Evolutionary conservation across 2,797 vertebrate genomes (phyloP), one percentile per base, ranked within the genome.

Genomic region (Anniella stebbinsi): DNA sequence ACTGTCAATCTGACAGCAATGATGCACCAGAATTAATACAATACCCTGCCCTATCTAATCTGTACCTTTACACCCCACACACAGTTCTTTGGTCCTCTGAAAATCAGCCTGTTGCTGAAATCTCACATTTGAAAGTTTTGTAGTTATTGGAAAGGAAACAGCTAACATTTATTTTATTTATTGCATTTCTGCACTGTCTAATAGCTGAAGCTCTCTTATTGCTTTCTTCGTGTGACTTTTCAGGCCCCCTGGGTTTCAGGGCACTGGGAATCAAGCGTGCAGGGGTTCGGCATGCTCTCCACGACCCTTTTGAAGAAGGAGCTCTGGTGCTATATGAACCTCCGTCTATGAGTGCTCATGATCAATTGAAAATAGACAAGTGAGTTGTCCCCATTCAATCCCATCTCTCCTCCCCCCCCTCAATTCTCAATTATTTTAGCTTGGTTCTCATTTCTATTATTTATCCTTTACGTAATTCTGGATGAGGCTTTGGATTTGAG

Each of bases 331-430:
- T 99, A 10, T 99, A 98, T 0, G 98, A 99, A 90, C 99, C 99
- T 28, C 98, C 98, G 0, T 92, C 60, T 9, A 95, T 99, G 83
- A 98, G 98, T 2, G 96, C 97, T 92, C 99, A 99, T 15, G 98
- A 99, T 84, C 98, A 98, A 88, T 97, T 99, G 95, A 99, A 99
- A 97, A 97, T 98, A 88, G 98, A 99, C 94, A 99, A 99, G 99
- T 99, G 96, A 93, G 98, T 98, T 77, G 91, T 48, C 30, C 92
- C 25, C 90, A 84, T 86, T 67, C 3, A n/a, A 69, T 45, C 45
- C 45, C 45, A 45, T 45, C 45, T 6, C 45, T 3, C 6, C 6
- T 9, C 12, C 38, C 3, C 2, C 38, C 7, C 28, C 45, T 15
- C 3, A 1, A 54, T 81, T 23, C 33, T 63, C 45, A 38, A 7